These are phyloP conservation scores for Epinotia brunnichana DNA, from an alignment of 2,888 invertebrate species.

Conservation along the genomic window DNA sequence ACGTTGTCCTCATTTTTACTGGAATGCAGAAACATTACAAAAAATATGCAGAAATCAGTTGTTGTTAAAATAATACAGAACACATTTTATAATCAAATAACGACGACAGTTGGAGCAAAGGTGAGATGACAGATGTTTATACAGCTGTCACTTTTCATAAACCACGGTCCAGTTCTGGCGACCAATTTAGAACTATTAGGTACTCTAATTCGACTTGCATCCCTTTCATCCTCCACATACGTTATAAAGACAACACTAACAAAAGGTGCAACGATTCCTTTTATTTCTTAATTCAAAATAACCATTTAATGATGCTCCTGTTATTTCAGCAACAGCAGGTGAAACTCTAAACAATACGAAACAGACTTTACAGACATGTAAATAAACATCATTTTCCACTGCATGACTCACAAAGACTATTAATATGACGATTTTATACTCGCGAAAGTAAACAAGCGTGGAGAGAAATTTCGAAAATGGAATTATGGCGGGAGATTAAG, in stretches of 20 bases:
- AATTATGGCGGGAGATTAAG: slow-evolving; percentile 15
- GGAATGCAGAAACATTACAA: neutral
- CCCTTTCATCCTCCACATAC: neutral
- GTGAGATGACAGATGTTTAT: slow-evolving; percentile 32
- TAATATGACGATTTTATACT: slow-evolving; percentile 35
- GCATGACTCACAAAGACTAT: slow-evolving; percentile 33
- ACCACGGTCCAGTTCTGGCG: slow-evolving; percentile 22
- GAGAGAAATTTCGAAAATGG: slow-evolving; percentile 35
- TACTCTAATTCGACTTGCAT: slow-evolving; percentile 14
- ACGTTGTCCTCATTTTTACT: neutral
- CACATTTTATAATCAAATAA: slow-evolving; percentile 7
- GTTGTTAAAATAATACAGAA: neutral
- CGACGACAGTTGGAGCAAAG: slow-evolving; percentile 11
- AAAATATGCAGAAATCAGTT: neutral
- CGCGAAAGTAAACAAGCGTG: slow-evolving; percentile 24
- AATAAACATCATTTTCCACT: slow-evolving; percentile 35
- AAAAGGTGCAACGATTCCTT: slow-evolving; percentile 3
- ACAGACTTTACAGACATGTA: slow-evolving; percentile 30
- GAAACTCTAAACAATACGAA: slow-evolving; percentile 30
- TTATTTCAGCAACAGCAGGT: slow-evolving; percentile 40
- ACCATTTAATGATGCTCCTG: slow-evolving; percentile 16
- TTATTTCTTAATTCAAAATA: slow-evolving; percentile 34
- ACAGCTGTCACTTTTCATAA: slow-evolving; percentile 37
- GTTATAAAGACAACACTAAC: slow-evolving; percentile 11
- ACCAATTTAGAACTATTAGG: slow-evolving; percentile 32